Conservation (phyloP, 2,113 vertebrate species). For the Thymallus thymallus region DNA sequence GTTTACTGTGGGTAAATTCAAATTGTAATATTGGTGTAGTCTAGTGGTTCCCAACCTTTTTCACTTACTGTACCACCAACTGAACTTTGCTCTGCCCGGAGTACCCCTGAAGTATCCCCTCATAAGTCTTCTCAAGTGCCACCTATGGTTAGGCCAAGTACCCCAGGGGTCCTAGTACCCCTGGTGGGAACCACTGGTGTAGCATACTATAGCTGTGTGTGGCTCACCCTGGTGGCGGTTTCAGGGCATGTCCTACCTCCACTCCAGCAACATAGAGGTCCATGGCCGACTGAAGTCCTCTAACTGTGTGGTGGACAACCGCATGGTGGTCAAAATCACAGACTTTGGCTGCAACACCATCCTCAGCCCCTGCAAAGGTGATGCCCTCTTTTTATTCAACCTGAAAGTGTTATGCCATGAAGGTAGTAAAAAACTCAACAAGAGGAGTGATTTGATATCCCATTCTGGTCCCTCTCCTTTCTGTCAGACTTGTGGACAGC, state of each 20-base stretch:
- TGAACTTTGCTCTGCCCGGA: too few species aligned
- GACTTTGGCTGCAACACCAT: conserved; percentile 95
- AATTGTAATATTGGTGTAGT: too few species aligned
- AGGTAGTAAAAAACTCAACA: background rate
- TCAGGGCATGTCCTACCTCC: conserved; percentile 97
- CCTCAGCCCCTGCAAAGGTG: conserved; percentile 82
- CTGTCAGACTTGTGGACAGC: conserved; percentile 88
- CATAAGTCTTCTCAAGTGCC: too few species aligned
- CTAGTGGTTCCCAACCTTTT: too few species aligned
- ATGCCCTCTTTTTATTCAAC: conserved; percentile 9
- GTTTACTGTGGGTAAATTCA: background rate
- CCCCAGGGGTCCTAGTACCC: too few species aligned
- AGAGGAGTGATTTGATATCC: background rate
- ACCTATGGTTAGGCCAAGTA: too few species aligned
- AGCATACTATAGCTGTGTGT: too few species aligned
- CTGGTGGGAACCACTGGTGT: too few species aligned
- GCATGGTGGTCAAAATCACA: conserved; percentile 99
- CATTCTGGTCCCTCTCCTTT: background rate
- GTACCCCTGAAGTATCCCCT: too few species aligned
- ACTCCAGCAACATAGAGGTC: conserved; percentile 88
- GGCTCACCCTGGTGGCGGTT: background rate
- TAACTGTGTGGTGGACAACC: conserved; percentile 94
- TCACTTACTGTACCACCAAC: too few species aligned
- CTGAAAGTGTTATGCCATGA: background rate
- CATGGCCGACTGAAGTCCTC: conserved; percentile 95